These are phyloP conservation scores for Hippocampus barbouri DNA, from an alignment of 2,113 vertebrate species.

Conservation along the genomic window DNA sequence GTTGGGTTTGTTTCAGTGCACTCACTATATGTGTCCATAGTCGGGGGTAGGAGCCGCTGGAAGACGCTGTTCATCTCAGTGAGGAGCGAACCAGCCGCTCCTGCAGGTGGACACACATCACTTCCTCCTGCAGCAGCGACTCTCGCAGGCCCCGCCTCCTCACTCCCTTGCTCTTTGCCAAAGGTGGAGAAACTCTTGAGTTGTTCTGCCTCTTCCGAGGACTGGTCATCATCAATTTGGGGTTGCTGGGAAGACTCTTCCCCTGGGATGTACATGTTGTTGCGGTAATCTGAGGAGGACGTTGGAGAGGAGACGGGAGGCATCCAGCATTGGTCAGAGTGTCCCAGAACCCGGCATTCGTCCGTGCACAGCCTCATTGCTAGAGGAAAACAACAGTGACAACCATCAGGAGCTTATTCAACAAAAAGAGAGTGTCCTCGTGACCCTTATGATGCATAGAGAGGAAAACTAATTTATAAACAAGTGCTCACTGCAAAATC, in stretches of 20 bases:
- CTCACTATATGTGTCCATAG: constrained; percentile 79
- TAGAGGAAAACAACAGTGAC: constrained; percentile 40
- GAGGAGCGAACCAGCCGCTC: constrained; percentile 83
- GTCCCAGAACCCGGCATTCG: constrained; percentile 90
- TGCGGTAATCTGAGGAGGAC: constrained; percentile 85
- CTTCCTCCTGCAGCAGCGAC: constrained; percentile 48
- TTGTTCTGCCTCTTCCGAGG: constrained; percentile 75
- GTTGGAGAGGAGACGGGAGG: constrained; percentile 82
- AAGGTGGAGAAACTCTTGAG: constrained; percentile 96
- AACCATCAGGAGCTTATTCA: not conserved
- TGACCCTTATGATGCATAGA: not conserved
- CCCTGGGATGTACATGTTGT: constrained; percentile 94
- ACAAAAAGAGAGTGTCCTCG: not conserved
- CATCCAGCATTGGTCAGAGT: constrained; percentile 99
- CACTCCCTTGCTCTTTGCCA: constrained; percentile 81
- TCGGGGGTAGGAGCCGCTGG: constrained; percentile 87
- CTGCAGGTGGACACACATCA: constrained; percentile 47
- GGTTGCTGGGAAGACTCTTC: constrained; percentile 80
- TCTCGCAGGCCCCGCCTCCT: constrained; percentile 65
- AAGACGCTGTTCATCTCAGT: constrained; percentile 96
- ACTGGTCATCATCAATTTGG: constrained; percentile 77
- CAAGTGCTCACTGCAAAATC: constrained; percentile 3
- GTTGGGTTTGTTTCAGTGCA: constrained; percentile 68
- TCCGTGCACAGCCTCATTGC: constrained; percentile 94
- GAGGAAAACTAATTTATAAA: not conserved